Evolutionary conservation across 2,113 vertebrate species (phyloP), one percentile per base, ranked within the genome.

Genomic region (Platysternon megacephalum): DNA sequence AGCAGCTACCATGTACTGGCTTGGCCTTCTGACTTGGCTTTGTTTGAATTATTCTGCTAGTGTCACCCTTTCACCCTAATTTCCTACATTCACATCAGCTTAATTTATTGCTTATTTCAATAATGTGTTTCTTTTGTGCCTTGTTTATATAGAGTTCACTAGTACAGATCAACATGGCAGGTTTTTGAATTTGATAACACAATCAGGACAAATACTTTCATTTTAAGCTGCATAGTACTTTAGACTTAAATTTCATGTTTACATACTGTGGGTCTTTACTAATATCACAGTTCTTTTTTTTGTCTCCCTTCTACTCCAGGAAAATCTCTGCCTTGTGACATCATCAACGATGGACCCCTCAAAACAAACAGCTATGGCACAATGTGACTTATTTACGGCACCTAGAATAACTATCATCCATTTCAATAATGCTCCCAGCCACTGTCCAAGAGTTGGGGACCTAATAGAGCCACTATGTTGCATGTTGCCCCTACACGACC

Each of bases 61-160:
- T n/a, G 17, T 97, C 61, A 74, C 83, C 84, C 85, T 93, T 97
- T 94, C 84, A 94, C 80, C 88, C 84, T 85, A 94, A 42, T 49
- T 94, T 96, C 93, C 87, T 90, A 52, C 90, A 84, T 93, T 82
- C 83, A 79, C 79, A 81, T 97, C 81, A 86, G 16, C 90, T 85
- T 90, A 94, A 96, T 98, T 92, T 95, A 97, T 95, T 93, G 84
- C 80, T 48, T 79, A 22, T 95, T 95, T 95, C 91, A 93, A 94
- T 82, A 87, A 94, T 2, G 61, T 85, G 93, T 89, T 97, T 85
- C 79, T 94, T 80, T 42, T 42, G 82, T 97, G 93, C 93, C 84
- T 90, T 89, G 32, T 49, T 21, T 88, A 87, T 86, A 94, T 93
- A 93, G 74, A 96, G 85, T 46, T 94, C 51, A 2, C 89, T 95